A percentile compares a stretch with the other conserved stretches of the same genome.
Evolutionary conservation across 2,113 vertebrate species (phyloP).

Genomic region (Ellobius talpinus): DNA sequence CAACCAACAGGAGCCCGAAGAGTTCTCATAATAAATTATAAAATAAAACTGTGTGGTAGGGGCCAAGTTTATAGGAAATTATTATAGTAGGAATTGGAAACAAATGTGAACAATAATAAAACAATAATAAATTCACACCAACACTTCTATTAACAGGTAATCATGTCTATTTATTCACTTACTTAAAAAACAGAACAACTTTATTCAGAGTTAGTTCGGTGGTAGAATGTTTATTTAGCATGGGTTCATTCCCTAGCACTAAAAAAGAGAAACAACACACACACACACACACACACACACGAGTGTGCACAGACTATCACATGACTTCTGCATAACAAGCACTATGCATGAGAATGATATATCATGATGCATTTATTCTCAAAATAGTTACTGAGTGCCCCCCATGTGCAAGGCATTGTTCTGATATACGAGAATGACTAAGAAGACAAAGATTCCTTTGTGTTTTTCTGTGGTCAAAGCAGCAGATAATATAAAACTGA

Average conservation of each 20-base stretch:
- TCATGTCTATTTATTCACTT: neutral
- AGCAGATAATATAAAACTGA: neutral
- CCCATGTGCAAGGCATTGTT: neutral
- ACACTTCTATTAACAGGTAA: neutral
- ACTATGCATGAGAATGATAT: neutral
- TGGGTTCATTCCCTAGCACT: neutral
- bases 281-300: neutral
- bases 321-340: neutral
- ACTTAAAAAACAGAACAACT: neutral
- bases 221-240: neutral
- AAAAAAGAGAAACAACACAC: neutral
- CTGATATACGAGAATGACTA: neutral
- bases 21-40: neutral
- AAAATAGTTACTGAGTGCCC: neutral
- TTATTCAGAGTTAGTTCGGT: neutral
- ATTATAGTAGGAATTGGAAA: slow-evolving; percentile 4
- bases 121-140: slow-evolving; percentile 3
- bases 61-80: neutral
- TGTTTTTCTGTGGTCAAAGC: neutral
- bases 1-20: neutral
- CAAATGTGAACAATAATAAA: slow-evolving; percentile 18
- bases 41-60: neutral
- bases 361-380: neutral
- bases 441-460: neutral
- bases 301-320: too few species aligned